phyloP scores from a whole-genome alignment of 1,140 invertebrate genomes.

The Scaptomyza graminum region DNA sequence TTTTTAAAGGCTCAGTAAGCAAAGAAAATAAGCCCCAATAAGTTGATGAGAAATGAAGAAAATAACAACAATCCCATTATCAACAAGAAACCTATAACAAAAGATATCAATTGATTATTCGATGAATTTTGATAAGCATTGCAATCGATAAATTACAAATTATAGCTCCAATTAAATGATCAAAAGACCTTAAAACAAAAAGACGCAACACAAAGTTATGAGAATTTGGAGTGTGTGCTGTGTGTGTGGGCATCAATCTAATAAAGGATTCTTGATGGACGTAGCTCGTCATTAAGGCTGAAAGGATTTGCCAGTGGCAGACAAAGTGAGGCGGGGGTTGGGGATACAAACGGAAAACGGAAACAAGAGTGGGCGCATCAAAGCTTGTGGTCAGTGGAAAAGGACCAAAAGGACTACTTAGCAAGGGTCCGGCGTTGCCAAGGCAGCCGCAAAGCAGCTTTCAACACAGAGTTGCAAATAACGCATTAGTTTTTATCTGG shows the following conservation, averaged over 20 bases:
- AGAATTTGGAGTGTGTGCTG: neutral
- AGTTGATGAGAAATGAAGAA: too few relatives aligned
- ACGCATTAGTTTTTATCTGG: constrained; percentile 25
- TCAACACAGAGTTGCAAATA: constrained; percentile 33
- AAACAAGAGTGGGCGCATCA: constrained; percentile 17
- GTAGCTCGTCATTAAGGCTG: constrained; percentile 11
- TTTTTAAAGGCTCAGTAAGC: too few relatives aligned
- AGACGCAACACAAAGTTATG: neutral
- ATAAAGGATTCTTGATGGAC: constrained; percentile 17
- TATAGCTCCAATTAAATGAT: constrained; percentile 5
- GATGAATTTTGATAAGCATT: neutral
- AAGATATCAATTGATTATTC: constrained; percentile 1
- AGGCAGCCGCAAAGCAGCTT: constrained; percentile 47
- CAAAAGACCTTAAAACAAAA: neutral
- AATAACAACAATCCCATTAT: neutral
- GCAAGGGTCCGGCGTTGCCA: constrained; percentile 23
- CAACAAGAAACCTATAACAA: too few relatives aligned
- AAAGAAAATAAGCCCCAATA: too few relatives aligned
- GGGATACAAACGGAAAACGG: too few relatives aligned
- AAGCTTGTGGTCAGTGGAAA: constrained; percentile 34
- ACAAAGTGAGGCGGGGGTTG: too few relatives aligned
- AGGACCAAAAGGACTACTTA: constrained; percentile 42
- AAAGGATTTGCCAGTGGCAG: constrained; percentile 9
- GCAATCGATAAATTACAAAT: constrained; percentile 1
- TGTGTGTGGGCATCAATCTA: constrained; percentile 22